Percentiles rank a stretch among this genome's conserved stretches.
These are phyloP conservation scores for Epirrhoe alternata DNA, from an alignment of 2,888 invertebrate species.

Conservation along the genomic window DNA sequence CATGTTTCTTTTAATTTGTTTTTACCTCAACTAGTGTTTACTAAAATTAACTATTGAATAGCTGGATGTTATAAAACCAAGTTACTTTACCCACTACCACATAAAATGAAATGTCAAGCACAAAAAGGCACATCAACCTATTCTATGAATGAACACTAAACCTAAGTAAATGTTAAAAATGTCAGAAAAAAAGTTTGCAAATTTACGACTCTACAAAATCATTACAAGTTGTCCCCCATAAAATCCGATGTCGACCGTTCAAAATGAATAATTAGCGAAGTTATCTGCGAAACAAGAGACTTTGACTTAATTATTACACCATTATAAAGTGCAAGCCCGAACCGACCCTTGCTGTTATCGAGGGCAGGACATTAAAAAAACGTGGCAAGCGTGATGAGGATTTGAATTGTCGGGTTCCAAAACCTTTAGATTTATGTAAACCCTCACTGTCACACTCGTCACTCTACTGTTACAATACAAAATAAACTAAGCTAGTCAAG, in stretches of 20 bases:
- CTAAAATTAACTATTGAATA: no score
- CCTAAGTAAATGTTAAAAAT: neutral
- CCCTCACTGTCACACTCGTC: neutral
- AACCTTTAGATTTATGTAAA: neutral
- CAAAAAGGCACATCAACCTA: no score
- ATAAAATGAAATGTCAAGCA: no score
- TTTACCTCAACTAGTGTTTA: no score
- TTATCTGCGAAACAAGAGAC: constrained; percentile 73
- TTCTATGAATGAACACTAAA: neutral
- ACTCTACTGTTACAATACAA: no score
- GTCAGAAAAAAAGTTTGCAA: neutral
- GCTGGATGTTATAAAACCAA: no score
- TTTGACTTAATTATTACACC: constrained; percentile 82
- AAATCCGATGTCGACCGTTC: constrained; percentile 69
- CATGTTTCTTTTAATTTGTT: no score
- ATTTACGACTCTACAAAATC: constrained; percentile 49
- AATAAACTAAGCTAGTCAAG: no score
- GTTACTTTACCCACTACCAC: no score
- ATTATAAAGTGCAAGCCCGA: constrained; percentile 70
- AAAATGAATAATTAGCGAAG: constrained; percentile 78
- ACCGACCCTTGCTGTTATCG: constrained; percentile 72
- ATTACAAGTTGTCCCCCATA: constrained; percentile 74
- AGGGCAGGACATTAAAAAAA: constrained; percentile 65
- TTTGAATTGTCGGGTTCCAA: constrained; percentile 31
- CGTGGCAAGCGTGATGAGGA: constrained; percentile 54